Conservation (phyloP, 53 echinoderm and acorn worm genomes). For the Hippasteria phrygiana region DNA sequence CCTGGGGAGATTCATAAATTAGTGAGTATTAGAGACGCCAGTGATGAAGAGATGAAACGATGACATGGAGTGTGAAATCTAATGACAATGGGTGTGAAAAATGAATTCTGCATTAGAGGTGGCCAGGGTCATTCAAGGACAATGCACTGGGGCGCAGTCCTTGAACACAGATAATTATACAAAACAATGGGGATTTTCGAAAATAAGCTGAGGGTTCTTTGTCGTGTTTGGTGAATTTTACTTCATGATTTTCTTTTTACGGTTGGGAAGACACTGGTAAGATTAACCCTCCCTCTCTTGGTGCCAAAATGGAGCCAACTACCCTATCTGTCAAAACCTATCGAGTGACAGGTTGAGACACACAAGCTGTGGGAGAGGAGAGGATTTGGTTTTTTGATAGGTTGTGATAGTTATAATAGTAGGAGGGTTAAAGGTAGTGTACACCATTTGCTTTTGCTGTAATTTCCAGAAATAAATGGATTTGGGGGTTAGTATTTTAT, state of each 20-base stretch:
- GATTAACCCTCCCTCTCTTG: too few species aligned
- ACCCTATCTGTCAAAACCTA: too few species aligned
- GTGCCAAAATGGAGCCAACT: too few species aligned
- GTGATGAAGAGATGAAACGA: neutral
- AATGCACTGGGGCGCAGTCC: slow-evolving; percentile 7
- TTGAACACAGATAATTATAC: slow-evolving; percentile 8
- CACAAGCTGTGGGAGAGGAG: too few species aligned
- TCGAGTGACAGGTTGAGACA: too few species aligned
- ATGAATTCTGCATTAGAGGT: slow-evolving; percentile 18
- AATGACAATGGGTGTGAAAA: slow-evolving; percentile 41
- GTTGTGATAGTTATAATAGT: too few species aligned
- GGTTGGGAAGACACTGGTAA: too few species aligned
- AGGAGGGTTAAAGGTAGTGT: too few species aligned
- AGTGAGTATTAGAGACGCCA: slow-evolving; percentile 5
- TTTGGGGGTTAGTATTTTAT: too few species aligned
- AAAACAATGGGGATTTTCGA: slow-evolving; percentile 1
- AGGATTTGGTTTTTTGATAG: too few species aligned
- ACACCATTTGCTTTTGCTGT: too few species aligned
- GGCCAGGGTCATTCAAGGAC: slow-evolving; percentile 54
- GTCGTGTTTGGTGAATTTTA: neutral
- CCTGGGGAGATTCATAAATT: slow-evolving; percentile 8
- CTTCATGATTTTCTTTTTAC: neutral
- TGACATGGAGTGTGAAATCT: slow-evolving; percentile 24
- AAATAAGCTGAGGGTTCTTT: neutral
- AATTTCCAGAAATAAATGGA: too few species aligned